Evolutionary conservation across 2,888 invertebrate species (phyloP).

Genomic region (Criorhina ranunculi): DNA sequence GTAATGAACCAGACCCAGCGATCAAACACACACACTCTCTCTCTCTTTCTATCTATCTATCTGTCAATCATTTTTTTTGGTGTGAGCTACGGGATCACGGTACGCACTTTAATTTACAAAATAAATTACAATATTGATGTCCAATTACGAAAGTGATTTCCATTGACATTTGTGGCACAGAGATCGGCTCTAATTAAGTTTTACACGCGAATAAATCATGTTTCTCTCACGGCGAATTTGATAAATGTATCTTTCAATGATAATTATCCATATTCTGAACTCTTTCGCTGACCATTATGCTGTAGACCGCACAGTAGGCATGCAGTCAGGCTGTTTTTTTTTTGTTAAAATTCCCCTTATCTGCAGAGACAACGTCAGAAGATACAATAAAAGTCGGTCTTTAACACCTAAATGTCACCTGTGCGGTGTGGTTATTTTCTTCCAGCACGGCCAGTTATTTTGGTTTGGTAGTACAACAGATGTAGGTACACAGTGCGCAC

Average conservation of each 20-base stretch:
- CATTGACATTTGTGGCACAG: constrained; percentile 65
- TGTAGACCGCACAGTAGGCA: constrained; percentile 19
- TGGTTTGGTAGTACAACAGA: constrained; percentile 57
- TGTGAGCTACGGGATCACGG: constrained; percentile 26
- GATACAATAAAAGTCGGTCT: constrained; percentile 77
- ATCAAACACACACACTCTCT: neutral
- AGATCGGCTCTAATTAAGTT: constrained; percentile 69
- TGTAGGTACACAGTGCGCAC: constrained; percentile 67
- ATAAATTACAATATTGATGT: constrained; percentile 69
- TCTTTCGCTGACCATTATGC: constrained; percentile 43
- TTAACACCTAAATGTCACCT: constrained; percentile 77
- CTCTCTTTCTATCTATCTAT: neutral
- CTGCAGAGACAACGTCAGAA: constrained; percentile 53
- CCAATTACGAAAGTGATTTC: constrained; percentile 74
- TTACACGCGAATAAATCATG: constrained; percentile 70
- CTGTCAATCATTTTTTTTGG: constrained; percentile 8
- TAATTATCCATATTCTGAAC: constrained; percentile 71
- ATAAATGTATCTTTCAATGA: constrained; percentile 74
- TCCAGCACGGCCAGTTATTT: constrained; percentile 10
- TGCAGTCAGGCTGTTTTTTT: neutral
- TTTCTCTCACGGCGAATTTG: constrained; percentile 65
- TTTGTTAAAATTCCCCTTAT: constrained; percentile 57
- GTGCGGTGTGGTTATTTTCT: constrained; percentile 62
- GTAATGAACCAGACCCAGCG: constrained; percentile 37
- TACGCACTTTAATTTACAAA: constrained; percentile 69